phyloP scores from a whole-genome alignment of 2,888 invertebrate species.

The Onchidella celtica region DNA sequence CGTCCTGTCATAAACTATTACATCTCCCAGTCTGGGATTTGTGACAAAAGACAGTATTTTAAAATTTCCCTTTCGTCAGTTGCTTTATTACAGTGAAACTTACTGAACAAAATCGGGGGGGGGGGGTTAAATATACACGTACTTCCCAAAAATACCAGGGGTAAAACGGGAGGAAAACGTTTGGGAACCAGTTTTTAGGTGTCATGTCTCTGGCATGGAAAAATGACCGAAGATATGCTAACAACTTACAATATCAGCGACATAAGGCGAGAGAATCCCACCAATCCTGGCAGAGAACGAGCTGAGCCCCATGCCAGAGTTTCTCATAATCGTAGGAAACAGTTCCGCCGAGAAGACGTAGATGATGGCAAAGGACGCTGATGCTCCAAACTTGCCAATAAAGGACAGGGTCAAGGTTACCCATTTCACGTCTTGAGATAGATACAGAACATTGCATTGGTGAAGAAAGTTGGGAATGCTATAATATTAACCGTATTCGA shows the following conservation, averaged over 20 bases:
- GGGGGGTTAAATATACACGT: too few relatives aligned
- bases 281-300: constrained; percentile 93
- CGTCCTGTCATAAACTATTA: too few relatives aligned
- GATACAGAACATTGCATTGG: not conserved
- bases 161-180: too few relatives aligned
- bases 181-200: too few relatives aligned
- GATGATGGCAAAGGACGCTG: constrained; percentile 90
- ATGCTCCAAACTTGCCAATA: constrained; percentile 89
- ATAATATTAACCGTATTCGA: too few relatives aligned
- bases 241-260: constrained; percentile 82
- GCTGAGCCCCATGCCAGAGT: constrained; percentile 91
- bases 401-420: constrained; percentile 85
- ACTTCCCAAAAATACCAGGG: too few relatives aligned
- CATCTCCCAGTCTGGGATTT: too few relatives aligned
- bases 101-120: too few relatives aligned
- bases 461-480: too few relatives aligned
- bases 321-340: constrained; percentile 93
- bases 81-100: too few relatives aligned
- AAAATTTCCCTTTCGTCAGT: too few relatives aligned
- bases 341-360: constrained; percentile 93
- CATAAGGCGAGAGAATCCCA: constrained; percentile 91
- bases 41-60: too few relatives aligned
- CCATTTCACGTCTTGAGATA: constrained; percentile 49
- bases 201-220: not conserved
- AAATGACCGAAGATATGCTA: not conserved